Evolutionary conservation across 30 jellyfish, hydroid and myxozoan genomes (phyloP).

Genomic region (Turritopsis rubra): DNA sequence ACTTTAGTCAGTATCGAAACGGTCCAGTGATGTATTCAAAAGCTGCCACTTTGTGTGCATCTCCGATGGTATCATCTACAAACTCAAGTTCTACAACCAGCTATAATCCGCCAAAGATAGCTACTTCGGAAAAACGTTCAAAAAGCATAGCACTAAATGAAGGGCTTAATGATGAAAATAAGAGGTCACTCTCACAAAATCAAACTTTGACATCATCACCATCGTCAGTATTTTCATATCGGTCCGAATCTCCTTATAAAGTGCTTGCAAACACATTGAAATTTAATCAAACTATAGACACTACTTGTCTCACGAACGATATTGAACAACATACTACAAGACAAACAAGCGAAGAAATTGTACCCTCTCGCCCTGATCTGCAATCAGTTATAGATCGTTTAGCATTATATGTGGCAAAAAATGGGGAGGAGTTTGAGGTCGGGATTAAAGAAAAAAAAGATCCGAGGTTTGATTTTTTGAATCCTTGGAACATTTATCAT

Average conservation of each 20-base stretch:
- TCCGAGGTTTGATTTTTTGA: constrained; percentile 76
- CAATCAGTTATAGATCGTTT: constrained; percentile 76
- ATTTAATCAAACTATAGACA: not conserved
- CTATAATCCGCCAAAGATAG: not conserved
- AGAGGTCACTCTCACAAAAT: not conserved
- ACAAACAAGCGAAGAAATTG: constrained; percentile 29
- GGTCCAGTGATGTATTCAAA: not conserved
- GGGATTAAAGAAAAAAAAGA: constrained; percentile 65
- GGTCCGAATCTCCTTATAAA: not conserved
- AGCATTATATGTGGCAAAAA: constrained; percentile 67
- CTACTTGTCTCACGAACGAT: not conserved
- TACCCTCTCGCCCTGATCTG: constrained; percentile 81
- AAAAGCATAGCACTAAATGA: not conserved
- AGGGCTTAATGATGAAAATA: not conserved
- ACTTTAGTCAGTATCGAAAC: not conserved
- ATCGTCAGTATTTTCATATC: not conserved
- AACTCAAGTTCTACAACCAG: not conserved
- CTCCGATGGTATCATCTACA: not conserved
- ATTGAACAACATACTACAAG: not conserved
- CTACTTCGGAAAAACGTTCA: not conserved
- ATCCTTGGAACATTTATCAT: constrained; percentile 40
- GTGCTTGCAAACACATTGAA: not conserved
- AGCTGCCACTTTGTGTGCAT: not conserved
- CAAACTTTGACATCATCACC: not conserved
- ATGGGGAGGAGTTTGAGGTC: constrained; percentile 82